Evolutionary conservation across 1,140 invertebrate genomes (phyloP).

Genomic region (Zaprionus camerounensis): DNA sequence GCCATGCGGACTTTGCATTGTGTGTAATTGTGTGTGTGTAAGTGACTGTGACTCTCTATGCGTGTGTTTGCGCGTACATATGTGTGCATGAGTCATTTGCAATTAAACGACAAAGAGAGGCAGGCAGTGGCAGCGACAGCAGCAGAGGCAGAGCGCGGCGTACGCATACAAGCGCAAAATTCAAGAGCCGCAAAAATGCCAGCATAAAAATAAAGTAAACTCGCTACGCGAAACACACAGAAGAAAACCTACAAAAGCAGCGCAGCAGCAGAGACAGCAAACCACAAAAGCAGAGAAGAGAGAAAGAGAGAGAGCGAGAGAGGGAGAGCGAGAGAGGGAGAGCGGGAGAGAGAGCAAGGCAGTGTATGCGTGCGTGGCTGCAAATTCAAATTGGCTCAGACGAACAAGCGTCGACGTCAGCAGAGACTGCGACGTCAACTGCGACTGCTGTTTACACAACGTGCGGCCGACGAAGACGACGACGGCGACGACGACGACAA

Average conservation of each 20-base stretch:
- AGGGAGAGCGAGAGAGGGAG: not conserved
- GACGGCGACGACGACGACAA: slow-evolving; percentile 46
- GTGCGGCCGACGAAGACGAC: not conserved
- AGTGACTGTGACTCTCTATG: slow-evolving; percentile 27
- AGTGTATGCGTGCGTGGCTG: slow-evolving; percentile 28
- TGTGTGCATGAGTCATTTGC: slow-evolving; percentile 77
- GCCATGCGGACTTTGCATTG: slow-evolving; percentile 68
- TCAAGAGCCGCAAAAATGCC: slow-evolving; percentile 79
- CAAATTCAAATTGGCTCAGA: slow-evolving; percentile 61
- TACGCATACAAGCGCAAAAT: slow-evolving; percentile 36
- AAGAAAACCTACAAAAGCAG: slow-evolving; percentile 60
- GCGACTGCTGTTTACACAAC: slow-evolving; percentile 1
- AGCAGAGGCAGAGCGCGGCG: slow-evolving; percentile 37
- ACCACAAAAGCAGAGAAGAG: slow-evolving; percentile 56
- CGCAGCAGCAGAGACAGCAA: slow-evolving; percentile 36
- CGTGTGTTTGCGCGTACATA: slow-evolving; percentile 33
- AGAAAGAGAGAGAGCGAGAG: slow-evolving; percentile 38
- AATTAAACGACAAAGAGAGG: slow-evolving; percentile 70
- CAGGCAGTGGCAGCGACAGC: slow-evolving; percentile 15
- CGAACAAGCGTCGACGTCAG: slow-evolving; percentile 25
- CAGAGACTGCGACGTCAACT: slow-evolving; percentile 49
- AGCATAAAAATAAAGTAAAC: slow-evolving; percentile 79
- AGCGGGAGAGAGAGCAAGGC: not conserved
- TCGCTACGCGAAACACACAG: slow-evolving; percentile 15
- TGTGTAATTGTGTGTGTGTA: slow-evolving; percentile 22